Evolutionary conservation across 2,113 vertebrate species (phyloP).

Genomic region (Meles meles): DNA sequence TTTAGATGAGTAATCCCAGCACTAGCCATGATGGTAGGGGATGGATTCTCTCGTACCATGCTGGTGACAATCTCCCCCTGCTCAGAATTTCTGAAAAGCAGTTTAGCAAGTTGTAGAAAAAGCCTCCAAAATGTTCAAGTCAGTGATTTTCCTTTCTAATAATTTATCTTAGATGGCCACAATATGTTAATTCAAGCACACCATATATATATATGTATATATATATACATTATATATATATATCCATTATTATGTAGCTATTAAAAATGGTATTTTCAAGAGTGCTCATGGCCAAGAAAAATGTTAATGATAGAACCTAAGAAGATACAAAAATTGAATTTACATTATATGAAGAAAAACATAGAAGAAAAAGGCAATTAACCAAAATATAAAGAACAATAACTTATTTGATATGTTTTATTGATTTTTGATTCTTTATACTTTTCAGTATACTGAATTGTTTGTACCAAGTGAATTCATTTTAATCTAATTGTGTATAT

Average conservation of each 20-base stretch:
- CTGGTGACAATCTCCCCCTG: background rate
- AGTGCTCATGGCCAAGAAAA: background rate
- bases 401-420: background rate
- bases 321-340: background rate
- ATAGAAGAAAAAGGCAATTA: background rate
- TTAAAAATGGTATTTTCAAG: background rate
- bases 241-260: background rate
- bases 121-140: background rate
- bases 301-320: background rate
- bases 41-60: background rate
- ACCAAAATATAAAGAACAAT: background rate
- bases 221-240: too few relatives aligned
- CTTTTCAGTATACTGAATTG: background rate
- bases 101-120: background rate
- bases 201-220: background rate
- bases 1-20: background rate
- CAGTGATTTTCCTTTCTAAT: background rate
- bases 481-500: background rate
- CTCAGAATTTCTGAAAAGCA: background rate
- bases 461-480: background rate
- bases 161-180: background rate
- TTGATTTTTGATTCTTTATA: background rate
- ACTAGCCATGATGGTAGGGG: background rate
- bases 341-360: background rate
- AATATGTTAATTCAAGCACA: background rate